Evolutionary conservation across 2,797 vertebrate species (phyloP).

Genomic region (Dromococcyx pavoninus): DNA sequence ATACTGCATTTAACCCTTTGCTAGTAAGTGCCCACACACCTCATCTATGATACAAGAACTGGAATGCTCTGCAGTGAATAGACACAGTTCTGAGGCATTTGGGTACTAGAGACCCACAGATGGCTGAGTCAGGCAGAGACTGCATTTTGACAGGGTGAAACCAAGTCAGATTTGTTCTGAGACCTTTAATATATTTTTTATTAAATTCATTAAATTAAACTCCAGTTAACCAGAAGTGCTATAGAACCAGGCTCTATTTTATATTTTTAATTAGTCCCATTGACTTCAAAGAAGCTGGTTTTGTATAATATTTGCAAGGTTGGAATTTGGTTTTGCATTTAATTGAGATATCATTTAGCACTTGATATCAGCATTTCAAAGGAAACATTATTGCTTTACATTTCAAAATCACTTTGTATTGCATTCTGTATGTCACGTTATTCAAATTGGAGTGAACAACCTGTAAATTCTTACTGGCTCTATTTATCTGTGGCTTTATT

Average conservation of each 20-base stretch:
- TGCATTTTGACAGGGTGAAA: neutral
- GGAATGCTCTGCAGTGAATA: neutral
- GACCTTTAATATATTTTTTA: neutral
- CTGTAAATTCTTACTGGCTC: constrained; percentile 5
- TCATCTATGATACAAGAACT: neutral
- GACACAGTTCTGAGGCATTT: neutral
- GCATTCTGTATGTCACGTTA: neutral
- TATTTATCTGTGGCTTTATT: neutral
- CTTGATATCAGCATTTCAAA: constrained; percentile 40
- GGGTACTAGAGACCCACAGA: neutral
- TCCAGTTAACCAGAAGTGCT: neutral
- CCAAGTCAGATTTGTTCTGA: neutral
- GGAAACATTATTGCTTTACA: constrained; percentile 37
- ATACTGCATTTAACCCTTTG: neutral
- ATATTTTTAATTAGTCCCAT: constrained; percentile 32
- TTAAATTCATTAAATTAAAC: neutral
- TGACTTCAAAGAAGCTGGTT: constrained; percentile 45
- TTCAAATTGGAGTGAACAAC: neutral
- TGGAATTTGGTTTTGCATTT: constrained; percentile 35
- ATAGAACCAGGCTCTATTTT: constrained; percentile 4
- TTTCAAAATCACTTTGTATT: constrained; percentile 44
- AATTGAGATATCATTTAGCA: constrained; percentile 48
- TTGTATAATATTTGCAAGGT: neutral
- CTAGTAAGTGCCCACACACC: rapidly evolving
- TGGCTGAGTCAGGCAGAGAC: neutral